Conservation (phyloP, 1,140 invertebrate genomes). For the Zaprionus ornatus region DNA sequence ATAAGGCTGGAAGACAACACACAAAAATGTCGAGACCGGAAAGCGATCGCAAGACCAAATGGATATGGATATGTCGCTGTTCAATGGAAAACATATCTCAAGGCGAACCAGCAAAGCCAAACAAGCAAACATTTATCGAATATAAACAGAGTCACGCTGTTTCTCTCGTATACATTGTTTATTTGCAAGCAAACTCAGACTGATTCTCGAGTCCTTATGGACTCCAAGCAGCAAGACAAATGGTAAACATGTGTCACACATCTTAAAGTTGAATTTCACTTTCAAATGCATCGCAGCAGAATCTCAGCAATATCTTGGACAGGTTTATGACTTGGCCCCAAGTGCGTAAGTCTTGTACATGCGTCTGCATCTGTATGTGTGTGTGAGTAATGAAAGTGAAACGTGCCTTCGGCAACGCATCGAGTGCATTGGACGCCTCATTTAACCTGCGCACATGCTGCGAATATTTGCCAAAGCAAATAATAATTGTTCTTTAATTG, state of each 20-base stretch:
- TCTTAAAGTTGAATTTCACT: slow-evolving; percentile 50
- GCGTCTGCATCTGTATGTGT: background rate
- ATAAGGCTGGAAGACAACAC: slow-evolving; percentile 35
- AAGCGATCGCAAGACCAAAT: slow-evolving; percentile 62
- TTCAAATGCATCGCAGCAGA: slow-evolving; percentile 45
- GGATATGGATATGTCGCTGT: slow-evolving; percentile 49
- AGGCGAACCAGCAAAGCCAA: slow-evolving; percentile 45
- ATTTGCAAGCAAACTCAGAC: slow-evolving; percentile 33
- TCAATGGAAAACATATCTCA: slow-evolving; percentile 56
- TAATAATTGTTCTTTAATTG: slow-evolving; percentile 58
- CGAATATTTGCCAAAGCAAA: slow-evolving; percentile 54
- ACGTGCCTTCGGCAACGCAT: slow-evolving; percentile 34
- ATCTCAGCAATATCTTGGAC: slow-evolving; percentile 31
- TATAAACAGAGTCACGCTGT: slow-evolving; percentile 18
- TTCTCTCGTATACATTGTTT: slow-evolving; percentile 2
- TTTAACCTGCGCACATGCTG: slow-evolving; percentile 52
- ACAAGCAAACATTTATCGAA: slow-evolving; percentile 53
- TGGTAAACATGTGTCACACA: slow-evolving; percentile 40
- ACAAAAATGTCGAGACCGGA: slow-evolving; percentile 60
- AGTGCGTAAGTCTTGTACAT: slow-evolving; percentile 28
- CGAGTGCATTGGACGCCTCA: slow-evolving; percentile 41
- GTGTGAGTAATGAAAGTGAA: slow-evolving; percentile 44
- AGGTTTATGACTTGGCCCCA: slow-evolving; percentile 47
- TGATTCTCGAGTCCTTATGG: background rate
- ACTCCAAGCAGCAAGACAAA: slow-evolving; percentile 10